Evolutionary conservation across 2,888 invertebrate genomes (phyloP).

Genomic region (Hydrotaea diabolus): DNA sequence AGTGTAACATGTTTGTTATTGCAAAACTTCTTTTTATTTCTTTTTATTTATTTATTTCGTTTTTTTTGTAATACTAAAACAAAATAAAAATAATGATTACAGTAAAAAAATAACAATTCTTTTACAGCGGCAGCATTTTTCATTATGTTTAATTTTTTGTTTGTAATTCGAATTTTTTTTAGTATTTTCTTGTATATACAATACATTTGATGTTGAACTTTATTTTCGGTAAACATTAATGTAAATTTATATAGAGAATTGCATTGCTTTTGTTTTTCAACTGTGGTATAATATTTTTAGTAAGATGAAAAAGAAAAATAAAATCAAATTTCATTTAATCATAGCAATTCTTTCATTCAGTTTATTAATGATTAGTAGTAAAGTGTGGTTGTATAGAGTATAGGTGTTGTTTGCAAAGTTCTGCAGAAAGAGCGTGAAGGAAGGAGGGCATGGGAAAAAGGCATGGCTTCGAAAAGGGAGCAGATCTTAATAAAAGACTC

Average conservation of each 20-base stretch:
- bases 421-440: too few species aligned
- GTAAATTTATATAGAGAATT: constrained; percentile 11
- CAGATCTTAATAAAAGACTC: too few species aligned
- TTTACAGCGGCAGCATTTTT: constrained; percentile 37
- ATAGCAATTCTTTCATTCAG: too few species aligned
- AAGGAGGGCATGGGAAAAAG: too few species aligned
- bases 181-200: background rate
- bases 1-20: constrained; percentile 14
- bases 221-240: constrained; percentile 17
- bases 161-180: constrained; percentile 2
- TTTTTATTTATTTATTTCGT: too few species aligned
- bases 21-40: background rate
- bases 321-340: background rate
- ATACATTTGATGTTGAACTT: background rate
- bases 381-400: too few species aligned
- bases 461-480: too few species aligned
- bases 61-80: constrained; percentile 1
- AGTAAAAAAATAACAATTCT: constrained; percentile 41
- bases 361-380: too few species aligned
- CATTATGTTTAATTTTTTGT: background rate
- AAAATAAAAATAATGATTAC: constrained; percentile 27
- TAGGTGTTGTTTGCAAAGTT: too few species aligned
- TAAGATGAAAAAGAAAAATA: background rate
- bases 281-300: background rate
- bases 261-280: constrained; percentile 1